Evolutionary conservation across 2,113 vertebrate genomes (phyloP).

Genomic region (Scomber scombrus): DNA sequence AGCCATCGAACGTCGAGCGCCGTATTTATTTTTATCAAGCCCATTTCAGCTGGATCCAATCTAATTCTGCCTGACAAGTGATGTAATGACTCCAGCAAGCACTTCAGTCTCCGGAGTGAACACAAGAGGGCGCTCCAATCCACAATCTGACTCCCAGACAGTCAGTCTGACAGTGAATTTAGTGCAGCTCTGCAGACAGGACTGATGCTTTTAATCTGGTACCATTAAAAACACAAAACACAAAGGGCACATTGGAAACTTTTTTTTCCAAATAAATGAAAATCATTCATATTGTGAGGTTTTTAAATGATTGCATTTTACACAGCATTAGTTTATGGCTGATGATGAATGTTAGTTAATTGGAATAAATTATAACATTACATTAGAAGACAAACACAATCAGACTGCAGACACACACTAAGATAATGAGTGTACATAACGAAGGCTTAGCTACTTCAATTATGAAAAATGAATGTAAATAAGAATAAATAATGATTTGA

Average conservation of each 20-base stretch:
- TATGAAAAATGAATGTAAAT: not conserved
- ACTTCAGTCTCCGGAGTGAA: not conserved
- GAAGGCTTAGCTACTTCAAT: not conserved
- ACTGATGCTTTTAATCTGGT: not conserved
- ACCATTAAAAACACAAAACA: not conserved
- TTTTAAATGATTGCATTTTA: not conserved
- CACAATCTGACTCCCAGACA: not conserved
- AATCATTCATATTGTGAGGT: not conserved
- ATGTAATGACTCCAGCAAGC: conserved; percentile 36
- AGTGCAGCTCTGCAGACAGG: not conserved
- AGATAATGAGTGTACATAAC: not conserved
- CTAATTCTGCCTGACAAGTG: conserved; percentile 50
- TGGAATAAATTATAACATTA: not conserved
- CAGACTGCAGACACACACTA: not conserved
- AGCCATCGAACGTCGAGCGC: conserved; percentile 25
- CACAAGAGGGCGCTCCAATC: conserved; percentile 57
- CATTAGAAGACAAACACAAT: not conserved
- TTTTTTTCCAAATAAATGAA: not conserved
- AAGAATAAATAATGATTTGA: not conserved
- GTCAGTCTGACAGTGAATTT: not conserved
- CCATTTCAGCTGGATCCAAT: conserved; percentile 30
- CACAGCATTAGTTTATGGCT: not conserved
- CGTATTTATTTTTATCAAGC: conserved; percentile 60
- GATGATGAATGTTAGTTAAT: not conserved
- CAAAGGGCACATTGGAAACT: not conserved